Conservation (phyloP, 2,113 vertebrate species). For the Dipodomys spectabilis region DNA sequence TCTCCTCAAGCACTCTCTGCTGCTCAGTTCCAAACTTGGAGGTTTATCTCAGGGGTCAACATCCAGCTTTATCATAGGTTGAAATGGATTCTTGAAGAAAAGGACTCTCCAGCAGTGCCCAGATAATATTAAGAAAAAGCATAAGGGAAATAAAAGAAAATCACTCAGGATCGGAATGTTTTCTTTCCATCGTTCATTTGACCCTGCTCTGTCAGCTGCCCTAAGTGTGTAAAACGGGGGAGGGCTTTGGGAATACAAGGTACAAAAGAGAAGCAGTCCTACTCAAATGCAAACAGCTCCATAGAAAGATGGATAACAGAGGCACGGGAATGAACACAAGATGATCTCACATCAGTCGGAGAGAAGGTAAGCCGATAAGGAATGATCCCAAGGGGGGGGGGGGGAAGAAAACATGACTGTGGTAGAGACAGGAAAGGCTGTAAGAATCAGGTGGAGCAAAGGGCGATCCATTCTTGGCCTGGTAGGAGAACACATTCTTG, state of each 20-base stretch:
- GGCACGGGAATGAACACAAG: neutral
- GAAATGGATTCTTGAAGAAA: slow-evolving; percentile 5
- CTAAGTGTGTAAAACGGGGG: fast-evolving
- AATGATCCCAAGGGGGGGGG: too few relatives aligned
- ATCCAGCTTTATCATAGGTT: slow-evolving; percentile 45
- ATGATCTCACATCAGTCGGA: neutral
- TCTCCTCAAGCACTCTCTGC: slow-evolving; percentile 40
- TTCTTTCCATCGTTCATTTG: neutral
- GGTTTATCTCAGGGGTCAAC: slow-evolving; percentile 72
- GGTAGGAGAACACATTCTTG: neutral
- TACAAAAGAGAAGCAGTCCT: neutral
- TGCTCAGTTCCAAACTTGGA: slow-evolving; percentile 37
- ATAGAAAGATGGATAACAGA: neutral
- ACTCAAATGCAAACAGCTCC: neutral
- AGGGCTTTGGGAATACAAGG: neutral
- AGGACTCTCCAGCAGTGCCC: neutral
- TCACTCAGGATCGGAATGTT: neutral
- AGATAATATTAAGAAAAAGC: slow-evolving; percentile 21
- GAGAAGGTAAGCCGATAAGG: neutral
- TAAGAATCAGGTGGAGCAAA: neutral
- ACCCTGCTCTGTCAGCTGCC: neutral
- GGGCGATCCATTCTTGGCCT: too few relatives aligned
- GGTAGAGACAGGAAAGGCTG: neutral
- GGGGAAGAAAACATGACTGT: neutral
- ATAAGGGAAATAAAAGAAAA: slow-evolving; percentile 18